phyloP scores from a whole-genome alignment of 2,888 invertebrate genomes.

The Reticulitermes lucifugus region DNA sequence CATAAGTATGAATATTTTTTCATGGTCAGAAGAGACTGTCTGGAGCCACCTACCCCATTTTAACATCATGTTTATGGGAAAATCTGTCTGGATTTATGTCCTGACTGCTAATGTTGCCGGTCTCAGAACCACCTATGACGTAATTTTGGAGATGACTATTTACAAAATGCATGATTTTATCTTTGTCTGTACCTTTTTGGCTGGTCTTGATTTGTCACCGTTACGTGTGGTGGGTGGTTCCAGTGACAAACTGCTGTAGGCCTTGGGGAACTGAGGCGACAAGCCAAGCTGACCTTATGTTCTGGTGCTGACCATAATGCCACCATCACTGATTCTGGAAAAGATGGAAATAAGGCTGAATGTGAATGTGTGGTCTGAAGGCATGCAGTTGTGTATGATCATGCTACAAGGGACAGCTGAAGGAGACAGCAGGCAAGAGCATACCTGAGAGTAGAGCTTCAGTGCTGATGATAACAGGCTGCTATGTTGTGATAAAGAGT shows the following conservation, averaged over 20 bases:
- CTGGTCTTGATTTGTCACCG: conserved; percentile 56
- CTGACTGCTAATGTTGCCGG: too few species aligned
- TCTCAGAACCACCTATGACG: too few species aligned
- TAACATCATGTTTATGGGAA: too few species aligned
- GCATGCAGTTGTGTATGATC: neutral
- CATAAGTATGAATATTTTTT: too few species aligned
- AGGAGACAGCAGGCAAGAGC: neutral
- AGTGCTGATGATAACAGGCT: neutral
- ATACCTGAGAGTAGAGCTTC: neutral
- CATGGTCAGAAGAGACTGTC: too few species aligned
- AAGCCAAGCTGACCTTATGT: conserved; percentile 61
- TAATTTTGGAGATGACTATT: too few species aligned
- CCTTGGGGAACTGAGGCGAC: conserved; percentile 57
- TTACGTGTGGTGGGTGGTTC: conserved; percentile 58
- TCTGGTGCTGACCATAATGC: conserved; percentile 60
- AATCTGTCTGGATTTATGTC: too few species aligned
- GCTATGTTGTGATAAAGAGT: conserved; percentile 6
- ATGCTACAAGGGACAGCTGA: neutral
- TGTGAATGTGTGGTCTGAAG: neutral
- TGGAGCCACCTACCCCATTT: too few species aligned
- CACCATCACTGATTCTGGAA: conserved; percentile 61
- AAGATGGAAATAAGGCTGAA: conserved; percentile 15
- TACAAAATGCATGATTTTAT: too few species aligned
- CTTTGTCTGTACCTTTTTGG: conserved; percentile 46
- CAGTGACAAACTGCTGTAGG: conserved; percentile 59